These are phyloP conservation scores for Theonella swinhoei DNA, from an alignment of 37 sponge, comb jelly and placozoan genomes.

Conservation along the genomic window DNA sequence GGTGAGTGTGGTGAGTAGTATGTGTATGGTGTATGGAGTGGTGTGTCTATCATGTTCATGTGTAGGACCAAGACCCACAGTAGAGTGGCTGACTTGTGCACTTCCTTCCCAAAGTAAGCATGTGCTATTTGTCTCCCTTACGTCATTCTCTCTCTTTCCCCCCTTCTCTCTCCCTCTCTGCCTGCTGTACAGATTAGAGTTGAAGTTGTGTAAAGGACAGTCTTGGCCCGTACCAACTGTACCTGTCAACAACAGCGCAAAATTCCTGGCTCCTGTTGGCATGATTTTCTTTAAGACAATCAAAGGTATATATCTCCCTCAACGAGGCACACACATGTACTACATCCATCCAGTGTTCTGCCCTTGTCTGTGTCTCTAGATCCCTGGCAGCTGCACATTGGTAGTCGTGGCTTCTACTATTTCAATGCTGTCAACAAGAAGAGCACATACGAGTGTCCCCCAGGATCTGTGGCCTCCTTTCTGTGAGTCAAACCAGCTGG, in stretches of 20 bases:
- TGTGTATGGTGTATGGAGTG: background rate
- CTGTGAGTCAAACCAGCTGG: too few species aligned
- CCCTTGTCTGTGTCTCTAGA: slow-evolving; percentile 28
- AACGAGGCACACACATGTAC: background rate
- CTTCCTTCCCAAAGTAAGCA: background rate
- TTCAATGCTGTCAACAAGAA: slow-evolving; percentile 49
- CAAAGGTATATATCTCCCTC: slow-evolving; percentile 34
- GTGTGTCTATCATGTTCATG: background rate
- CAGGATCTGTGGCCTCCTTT: slow-evolving; percentile 59
- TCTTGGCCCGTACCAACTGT: background rate
- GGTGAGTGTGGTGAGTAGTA: too few species aligned
- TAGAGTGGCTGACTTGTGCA: background rate
- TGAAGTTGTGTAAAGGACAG: slow-evolving; percentile 36
- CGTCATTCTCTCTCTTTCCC: background rate
- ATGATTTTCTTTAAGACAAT: slow-evolving; percentile 57
- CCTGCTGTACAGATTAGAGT: slow-evolving; percentile 4
- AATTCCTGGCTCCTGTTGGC: slow-evolving; percentile 46
- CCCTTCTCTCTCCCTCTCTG: background rate
- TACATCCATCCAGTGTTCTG: background rate
- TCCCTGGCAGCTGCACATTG: slow-evolving; percentile 82
- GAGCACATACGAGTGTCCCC: slow-evolving; percentile 64
- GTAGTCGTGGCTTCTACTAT: slow-evolving; percentile 42
- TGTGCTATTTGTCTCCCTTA: background rate
- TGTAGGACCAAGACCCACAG: background rate
- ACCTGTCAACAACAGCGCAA: slow-evolving; percentile 6